These are phyloP conservation scores for Dasyurus viverrinus DNA, from an alignment of 2,113 vertebrate genomes.

Conservation along the genomic window DNA sequence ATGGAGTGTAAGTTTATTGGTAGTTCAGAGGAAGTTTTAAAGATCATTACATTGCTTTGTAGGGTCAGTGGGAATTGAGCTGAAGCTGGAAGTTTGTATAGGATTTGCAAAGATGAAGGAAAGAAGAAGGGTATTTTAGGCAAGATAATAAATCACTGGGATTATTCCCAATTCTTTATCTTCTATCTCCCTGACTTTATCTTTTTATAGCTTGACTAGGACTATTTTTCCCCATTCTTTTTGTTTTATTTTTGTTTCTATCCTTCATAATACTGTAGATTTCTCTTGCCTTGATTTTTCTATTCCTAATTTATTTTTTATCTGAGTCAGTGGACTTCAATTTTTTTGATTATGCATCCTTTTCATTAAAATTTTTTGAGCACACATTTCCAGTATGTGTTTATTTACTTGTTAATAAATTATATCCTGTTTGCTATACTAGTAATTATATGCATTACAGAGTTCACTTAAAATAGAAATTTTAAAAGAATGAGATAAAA, in stretches of 20 bases:
- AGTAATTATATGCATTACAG: not conserved
- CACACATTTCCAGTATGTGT: not conserved
- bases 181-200: constrained; percentile 10
- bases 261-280: not conserved
- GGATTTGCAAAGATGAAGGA: not conserved
- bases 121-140: not conserved
- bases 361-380: not conserved
- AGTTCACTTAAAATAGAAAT: not conserved
- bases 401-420: not conserved
- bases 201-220: constrained; percentile 7
- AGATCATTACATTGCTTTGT: not conserved
- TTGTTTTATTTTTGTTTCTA: not conserved
- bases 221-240: not conserved
- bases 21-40: constrained; percentile 21
- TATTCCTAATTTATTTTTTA: not conserved
- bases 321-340: not conserved
- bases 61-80: not conserved
- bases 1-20: not conserved
- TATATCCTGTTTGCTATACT: not conserved
- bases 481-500: not conserved
- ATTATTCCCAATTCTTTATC: constrained; percentile 39
- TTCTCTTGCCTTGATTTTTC: not conserved
- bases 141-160: not conserved
- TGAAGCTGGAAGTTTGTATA: not conserved
- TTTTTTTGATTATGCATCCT: not conserved